These are phyloP conservation scores for Oscheius sp. DNA, from an alignment of 1,140 invertebrate species.

Conservation along the genomic window DNA sequence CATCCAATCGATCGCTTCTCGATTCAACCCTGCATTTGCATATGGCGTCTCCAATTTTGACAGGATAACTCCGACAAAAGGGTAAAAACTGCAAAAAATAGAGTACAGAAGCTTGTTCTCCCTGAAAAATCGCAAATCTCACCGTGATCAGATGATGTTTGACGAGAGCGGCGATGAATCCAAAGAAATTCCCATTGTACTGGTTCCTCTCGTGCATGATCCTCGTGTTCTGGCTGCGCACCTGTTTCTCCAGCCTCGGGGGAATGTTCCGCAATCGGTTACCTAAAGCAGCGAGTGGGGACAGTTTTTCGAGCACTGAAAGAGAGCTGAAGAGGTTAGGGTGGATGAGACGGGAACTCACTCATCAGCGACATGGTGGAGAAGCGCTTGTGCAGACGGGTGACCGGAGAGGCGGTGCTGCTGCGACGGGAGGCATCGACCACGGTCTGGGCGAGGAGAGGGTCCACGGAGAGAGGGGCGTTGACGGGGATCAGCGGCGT, in stretches of 20 bases:
- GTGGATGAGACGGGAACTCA: neutral
- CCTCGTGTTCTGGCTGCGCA: neutral
- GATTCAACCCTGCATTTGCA: too few relatives aligned
- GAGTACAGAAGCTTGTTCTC: too few relatives aligned
- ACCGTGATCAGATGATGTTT: neutral
- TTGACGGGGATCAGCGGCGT: too few relatives aligned
- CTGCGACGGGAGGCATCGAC: neutral
- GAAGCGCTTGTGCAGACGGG: slow-evolving; percentile 1
- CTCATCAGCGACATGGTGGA: slow-evolving; percentile 2
- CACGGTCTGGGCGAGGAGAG: neutral
- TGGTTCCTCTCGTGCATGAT: slow-evolving; percentile 19
- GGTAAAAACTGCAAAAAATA: too few relatives aligned
- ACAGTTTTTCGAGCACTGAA: neutral
- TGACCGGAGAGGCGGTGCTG: neutral
- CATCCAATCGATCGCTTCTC: too few relatives aligned
- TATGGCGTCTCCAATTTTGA: too few relatives aligned
- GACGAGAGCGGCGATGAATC: neutral
- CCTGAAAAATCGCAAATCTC: too few relatives aligned
- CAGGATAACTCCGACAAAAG: too few relatives aligned
- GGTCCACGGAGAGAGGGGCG: neutral
- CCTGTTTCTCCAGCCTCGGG: slow-evolving; percentile 4
- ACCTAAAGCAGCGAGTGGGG: neutral
- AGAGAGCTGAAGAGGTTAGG: neutral
- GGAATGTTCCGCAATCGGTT: neutral
- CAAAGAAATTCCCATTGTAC: neutral